Conservation (phyloP, 2,797 vertebrate species). For the Hozukius guyotensis region DNA sequence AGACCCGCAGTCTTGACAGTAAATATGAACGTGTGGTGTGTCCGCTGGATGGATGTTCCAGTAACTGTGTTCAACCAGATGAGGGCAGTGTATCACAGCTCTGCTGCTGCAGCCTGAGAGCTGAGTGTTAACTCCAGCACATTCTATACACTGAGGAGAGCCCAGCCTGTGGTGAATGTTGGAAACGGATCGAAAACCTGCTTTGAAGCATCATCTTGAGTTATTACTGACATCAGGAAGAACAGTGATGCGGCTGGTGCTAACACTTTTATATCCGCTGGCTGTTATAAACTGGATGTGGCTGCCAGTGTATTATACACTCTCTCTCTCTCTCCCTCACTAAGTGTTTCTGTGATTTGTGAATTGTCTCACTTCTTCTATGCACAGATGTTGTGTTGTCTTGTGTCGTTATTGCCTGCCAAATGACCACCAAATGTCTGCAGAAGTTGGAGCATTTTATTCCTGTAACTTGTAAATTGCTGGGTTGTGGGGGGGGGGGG, state of each 20-base stretch:
- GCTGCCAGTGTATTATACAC: conserved; percentile 4
- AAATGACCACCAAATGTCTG: conserved; percentile 23
- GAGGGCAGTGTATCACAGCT: conserved; percentile 69
- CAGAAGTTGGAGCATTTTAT: background rate
- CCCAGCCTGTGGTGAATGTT: conserved; percentile 18
- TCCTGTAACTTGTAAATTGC: background rate
- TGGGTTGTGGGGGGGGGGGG: no score
- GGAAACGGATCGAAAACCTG: conserved; percentile 20
- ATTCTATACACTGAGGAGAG: background rate
- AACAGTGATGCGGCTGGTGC: conserved; percentile 18
- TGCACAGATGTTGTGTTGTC: conserved; percentile 48
- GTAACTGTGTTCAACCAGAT: conserved; percentile 47
- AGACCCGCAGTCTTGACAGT: background rate
- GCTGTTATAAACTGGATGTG: conserved; percentile 20
- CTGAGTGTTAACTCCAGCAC: background rate
- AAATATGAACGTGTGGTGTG: background rate
- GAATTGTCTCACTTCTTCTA: conserved; percentile 29
- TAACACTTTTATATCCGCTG: conserved; percentile 36
- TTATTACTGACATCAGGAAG: conserved; percentile 43
- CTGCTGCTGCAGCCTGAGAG: background rate
- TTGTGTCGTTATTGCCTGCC: conserved; percentile 13
- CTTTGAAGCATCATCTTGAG: conserved; percentile 52
- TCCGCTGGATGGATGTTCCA: background rate
- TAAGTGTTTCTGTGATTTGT: conserved; percentile 22
- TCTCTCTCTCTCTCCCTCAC: background rate